Conservation (phyloP, 2,888 invertebrate species). For the Apoderus coryli region DNA sequence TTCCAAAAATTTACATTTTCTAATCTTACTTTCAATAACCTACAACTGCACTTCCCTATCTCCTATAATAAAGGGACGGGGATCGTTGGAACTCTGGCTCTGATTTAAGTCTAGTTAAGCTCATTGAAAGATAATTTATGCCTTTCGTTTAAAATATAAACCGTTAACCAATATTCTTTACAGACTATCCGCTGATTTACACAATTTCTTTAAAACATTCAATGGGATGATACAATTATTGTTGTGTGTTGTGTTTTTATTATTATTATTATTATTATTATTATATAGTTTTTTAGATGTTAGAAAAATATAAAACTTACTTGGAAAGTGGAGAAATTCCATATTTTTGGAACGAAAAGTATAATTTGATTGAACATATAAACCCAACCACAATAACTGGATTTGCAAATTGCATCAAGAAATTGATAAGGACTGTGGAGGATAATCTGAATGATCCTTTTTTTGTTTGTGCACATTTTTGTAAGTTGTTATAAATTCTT, state of each 20-base stretch:
- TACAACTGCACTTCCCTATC: too few relatives aligned
- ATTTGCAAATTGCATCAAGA: conserved; percentile 30
- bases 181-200: too few relatives aligned
- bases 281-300: conserved; percentile 29
- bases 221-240: conserved; percentile 1
- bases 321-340: conserved; percentile 21
- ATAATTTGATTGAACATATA: conserved; percentile 28
- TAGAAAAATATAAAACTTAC: conserved; percentile 23
- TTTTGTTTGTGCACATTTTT: conserved; percentile 8
- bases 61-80: too few relatives aligned
- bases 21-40: too few relatives aligned
- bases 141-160: too few relatives aligned
- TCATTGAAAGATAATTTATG: too few relatives aligned
- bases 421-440: conserved; percentile 31
- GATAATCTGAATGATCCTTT: conserved; percentile 20
- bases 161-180: too few relatives aligned
- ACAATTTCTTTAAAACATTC: too few relatives aligned
- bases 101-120: too few relatives aligned
- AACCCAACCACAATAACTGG: conserved; percentile 26
- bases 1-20: too few relatives aligned
- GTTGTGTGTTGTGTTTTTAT: conserved; percentile 1
- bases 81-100: too few relatives aligned
- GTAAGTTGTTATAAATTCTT: conserved; percentile 2
- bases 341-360: conserved; percentile 30
- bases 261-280: too few relatives aligned